Evolutionary conservation across 2,797 vertebrate genomes (phyloP).

Genomic region (Anguilla anguilla): DNA sequence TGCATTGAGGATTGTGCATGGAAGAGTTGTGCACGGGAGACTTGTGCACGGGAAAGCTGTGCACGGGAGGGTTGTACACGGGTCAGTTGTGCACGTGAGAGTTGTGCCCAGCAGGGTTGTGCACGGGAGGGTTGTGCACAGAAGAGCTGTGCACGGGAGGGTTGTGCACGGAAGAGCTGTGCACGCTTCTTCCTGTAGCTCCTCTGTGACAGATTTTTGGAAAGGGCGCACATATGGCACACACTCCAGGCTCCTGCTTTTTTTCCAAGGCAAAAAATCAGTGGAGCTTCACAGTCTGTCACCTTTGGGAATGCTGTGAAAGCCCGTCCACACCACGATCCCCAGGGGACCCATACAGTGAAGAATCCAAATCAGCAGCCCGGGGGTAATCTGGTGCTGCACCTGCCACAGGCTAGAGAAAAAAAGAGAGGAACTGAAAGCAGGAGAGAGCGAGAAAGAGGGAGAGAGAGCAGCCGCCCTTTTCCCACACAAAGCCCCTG

Average conservation of each 20-base stretch:
- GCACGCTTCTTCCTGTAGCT: background rate
- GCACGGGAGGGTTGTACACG: background rate
- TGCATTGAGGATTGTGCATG: background rate
- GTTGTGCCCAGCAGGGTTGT: background rate
- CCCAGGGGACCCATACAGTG: background rate
- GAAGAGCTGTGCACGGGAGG: no score
- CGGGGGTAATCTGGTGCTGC: background rate
- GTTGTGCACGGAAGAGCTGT: background rate
- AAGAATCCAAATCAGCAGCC: background rate
- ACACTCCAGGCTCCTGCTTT: conserved; percentile 9
- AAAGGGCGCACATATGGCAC: conserved; percentile 18
- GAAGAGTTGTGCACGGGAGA: background rate
- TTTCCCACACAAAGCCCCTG: background rate
- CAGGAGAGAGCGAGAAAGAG: background rate
- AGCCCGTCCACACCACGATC: background rate
- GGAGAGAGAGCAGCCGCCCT: background rate
- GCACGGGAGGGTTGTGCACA: background rate
- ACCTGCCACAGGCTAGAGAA: conserved; percentile 1
- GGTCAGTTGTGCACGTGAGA: background rate
- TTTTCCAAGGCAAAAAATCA: background rate
- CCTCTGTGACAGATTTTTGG: conserved; percentile 4
- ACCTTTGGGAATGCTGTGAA: conserved; percentile 9
- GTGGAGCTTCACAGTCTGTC: background rate
- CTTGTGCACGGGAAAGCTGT: background rate
- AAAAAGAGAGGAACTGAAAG: background rate